Evolutionary conservation across 2,888 invertebrate species (phyloP), one percentile per base, ranked within the genome.

Genomic region (Lasioglossum vierecki): DNA sequence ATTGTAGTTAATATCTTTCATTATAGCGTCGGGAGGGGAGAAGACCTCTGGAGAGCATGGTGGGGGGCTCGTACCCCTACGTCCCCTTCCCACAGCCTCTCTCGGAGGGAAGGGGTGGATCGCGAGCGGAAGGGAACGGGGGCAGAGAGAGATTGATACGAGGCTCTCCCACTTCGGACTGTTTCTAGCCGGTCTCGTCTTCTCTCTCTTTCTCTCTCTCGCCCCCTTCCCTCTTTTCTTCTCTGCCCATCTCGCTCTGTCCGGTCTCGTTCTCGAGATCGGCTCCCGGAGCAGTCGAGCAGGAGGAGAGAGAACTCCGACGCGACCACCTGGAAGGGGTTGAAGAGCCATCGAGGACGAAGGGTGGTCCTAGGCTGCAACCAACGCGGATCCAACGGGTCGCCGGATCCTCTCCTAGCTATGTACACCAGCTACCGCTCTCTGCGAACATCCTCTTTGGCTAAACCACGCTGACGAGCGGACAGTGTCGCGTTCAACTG

Each of bases 1-100:
- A 95, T 95, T 95, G 94, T 94, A 95, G 94, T 94, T 95, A 95
- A 95, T 94, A 94, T 94, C 94, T 94, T 95, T 94, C 95, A 94
- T 95, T 94, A 94, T 93, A 93, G 93, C 91, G 75, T 73, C 85
- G 76, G 78, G 80, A 83, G 86, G 82, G 79, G 41, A 46, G 63
- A 26, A 63, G 63, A 26, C 22, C 72, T n/a, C 11, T 13, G 57
- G 39, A 49, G 81, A 75, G 46, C 76, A 79, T 79, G 81, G 79
- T 74, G 79, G 78, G 35, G 53, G 49, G 18, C n/a, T 11, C 68
- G 41, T 39, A 8, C 30, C 30, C 35, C 66, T 30, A 13, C 30
- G 35, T 18, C 9, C 66, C 66, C 66, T 30, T 30, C 35, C 22
- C 35, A 6, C 35, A 30, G 66, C 0, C 22, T 11, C 22, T 11